Evolutionary conservation across 1,140 invertebrate genomes (phyloP).

Genomic region (Ceratoteleas bidentatus): DNA sequence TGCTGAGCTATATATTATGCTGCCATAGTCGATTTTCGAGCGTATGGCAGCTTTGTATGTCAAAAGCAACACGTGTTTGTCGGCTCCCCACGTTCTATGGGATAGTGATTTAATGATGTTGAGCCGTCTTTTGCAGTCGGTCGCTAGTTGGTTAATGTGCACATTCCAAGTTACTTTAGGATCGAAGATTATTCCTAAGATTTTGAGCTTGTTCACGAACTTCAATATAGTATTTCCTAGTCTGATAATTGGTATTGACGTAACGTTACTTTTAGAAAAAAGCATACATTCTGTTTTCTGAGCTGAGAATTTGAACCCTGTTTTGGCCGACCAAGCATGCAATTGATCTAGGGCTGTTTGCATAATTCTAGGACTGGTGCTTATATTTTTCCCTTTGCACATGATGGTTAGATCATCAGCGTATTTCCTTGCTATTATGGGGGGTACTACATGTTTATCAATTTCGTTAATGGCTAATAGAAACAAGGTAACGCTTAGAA

Average conservation of each 20-base stretch:
- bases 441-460: slow-evolving; percentile 8
- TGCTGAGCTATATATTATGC: no score
- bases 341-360: slow-evolving; percentile 15
- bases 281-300: slow-evolving; percentile 40
- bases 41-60: slow-evolving; percentile 33
- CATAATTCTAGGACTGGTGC: slow-evolving; percentile 12
- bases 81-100: no score
- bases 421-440: slow-evolving; percentile 25
- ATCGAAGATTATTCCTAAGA: slow-evolving; percentile 54
- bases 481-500: slow-evolving; percentile 64
- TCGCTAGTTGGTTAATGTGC: slow-evolving; percentile 16
- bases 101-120: no score
- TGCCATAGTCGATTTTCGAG: slow-evolving; percentile 35
- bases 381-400: slow-evolving; percentile 14
- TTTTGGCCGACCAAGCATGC: slow-evolving; percentile 37
- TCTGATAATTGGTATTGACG: background rate
- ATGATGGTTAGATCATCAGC: slow-evolving; percentile 42
- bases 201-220: slow-evolving; percentile 31
- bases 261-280: slow-evolving; percentile 21
- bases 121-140: no score
- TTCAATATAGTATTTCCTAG: background rate
- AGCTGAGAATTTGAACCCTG: slow-evolving; percentile 50
- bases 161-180: slow-evolving; percentile 29
- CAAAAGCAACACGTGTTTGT: no score
- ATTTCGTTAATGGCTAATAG: slow-evolving; percentile 55